These are phyloP conservation scores for Nasonovia ribisnigri DNA, from an alignment of 2,888 invertebrate species.

Conservation along the genomic window DNA sequence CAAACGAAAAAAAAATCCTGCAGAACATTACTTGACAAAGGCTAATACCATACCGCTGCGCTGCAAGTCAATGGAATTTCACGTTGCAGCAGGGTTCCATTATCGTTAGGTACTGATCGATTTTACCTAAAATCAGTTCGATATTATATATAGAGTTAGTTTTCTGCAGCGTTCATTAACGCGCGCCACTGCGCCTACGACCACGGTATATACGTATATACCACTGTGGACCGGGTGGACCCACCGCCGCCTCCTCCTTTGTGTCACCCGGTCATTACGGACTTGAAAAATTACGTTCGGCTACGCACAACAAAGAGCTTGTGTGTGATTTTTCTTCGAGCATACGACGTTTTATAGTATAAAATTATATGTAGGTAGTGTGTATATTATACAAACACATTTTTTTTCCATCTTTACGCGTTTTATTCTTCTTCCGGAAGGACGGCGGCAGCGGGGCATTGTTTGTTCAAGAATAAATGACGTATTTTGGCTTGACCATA, in stretches of 20 bases:
- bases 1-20: not conserved
- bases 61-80: not conserved
- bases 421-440: slow-evolving; percentile 41
- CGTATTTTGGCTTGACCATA: slow-evolving; percentile 62
- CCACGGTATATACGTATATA: not conserved
- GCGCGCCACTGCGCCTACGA: not conserved
- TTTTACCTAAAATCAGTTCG: slow-evolving; percentile 48
- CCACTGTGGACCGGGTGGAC: not conserved
- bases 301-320: slow-evolving; percentile 33
- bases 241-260: slow-evolving; percentile 21
- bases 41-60: not conserved
- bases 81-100: not conserved
- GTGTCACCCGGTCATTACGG: slow-evolving; percentile 45
- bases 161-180: slow-evolving; percentile 50
- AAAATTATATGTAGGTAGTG: not conserved
- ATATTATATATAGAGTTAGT: not conserved
- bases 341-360: not conserved
- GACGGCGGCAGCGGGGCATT: slow-evolving; percentile 33
- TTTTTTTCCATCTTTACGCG: slow-evolving; percentile 30
- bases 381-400: not conserved
- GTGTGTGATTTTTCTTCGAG: slow-evolving; percentile 19
- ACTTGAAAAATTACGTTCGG: slow-evolving; percentile 44
- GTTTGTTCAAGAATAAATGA: slow-evolving; percentile 56
- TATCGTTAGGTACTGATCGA: slow-evolving; percentile 8
- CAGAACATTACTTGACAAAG: not conserved